Evolutionary conservation across 2,797 vertebrate species (phyloP).

Genomic region (Pipistrellus pipistrellus): DNA sequence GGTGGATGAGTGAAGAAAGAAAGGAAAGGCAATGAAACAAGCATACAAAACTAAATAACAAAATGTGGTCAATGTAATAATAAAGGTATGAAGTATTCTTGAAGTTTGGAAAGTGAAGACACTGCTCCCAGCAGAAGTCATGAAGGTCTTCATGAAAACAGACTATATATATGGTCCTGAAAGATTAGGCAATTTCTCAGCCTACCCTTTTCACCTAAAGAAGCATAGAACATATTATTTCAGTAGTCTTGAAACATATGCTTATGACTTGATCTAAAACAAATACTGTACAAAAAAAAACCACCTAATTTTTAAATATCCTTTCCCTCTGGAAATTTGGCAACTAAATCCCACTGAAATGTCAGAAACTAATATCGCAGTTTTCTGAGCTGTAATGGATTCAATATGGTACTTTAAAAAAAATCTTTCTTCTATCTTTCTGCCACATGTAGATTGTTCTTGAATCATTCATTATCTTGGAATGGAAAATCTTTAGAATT

Average conservation of each 20-base stretch:
- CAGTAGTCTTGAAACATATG: background rate
- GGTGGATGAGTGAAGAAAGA: background rate
- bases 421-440: background rate
- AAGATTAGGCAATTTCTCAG: background rate
- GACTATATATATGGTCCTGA: background rate
- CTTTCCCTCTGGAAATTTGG: slow-evolving; percentile 35
- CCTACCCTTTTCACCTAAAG: background rate
- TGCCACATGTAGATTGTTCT: background rate
- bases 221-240: background rate
- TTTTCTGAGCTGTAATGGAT: slow-evolving; percentile 54
- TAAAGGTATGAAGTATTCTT: background rate
- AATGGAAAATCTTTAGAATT: slow-evolving; percentile 19
- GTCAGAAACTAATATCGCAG: slow-evolving; percentile 61
- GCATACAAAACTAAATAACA: background rate
- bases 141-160: background rate
- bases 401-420: background rate
- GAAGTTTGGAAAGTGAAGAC: background rate
- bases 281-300: slow-evolving; percentile 37
- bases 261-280: slow-evolving; percentile 51
- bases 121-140: background rate
- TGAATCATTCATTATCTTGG: background rate
- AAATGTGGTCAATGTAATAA: background rate
- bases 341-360: slow-evolving; percentile 53
- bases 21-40: background rate
- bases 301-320: slow-evolving; percentile 31